Base-by-base conservation (phyloP, 2,888 invertebrate species). In the Limnephilus marmoratus region DNA sequence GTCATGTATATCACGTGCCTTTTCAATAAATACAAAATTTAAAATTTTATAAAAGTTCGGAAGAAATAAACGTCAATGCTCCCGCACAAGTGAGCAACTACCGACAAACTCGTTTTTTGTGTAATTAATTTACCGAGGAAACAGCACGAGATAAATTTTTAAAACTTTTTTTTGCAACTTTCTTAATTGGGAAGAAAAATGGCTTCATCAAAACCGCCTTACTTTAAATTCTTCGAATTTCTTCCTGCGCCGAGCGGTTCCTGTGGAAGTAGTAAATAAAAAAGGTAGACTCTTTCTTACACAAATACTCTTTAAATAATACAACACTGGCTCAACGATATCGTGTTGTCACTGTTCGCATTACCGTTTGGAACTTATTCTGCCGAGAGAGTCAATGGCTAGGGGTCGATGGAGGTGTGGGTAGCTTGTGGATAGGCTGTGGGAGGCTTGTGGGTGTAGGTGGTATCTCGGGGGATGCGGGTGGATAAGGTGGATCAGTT, bases 291-390 rank as follows among this genome's bases (percentile, higher is more conserved):
- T 68, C 53, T 68, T 68, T 68, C 53, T 18, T 68, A 68, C 53
- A 68, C 53, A 68, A 68, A 68, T 68, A 68, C 53, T 68, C 53
- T 68, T 68, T 68, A 68, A 68, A 68, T 68, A 68, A 68, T 24
- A 68, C 53, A 68, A 68, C 53, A 68, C 53, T 34, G 37, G 83
- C 29, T 83, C 83, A 83, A 31, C 37, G 31, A 41, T 41, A n/a
- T n/a, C n/a, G 41, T 41, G 85, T 85, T 45, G 41, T 24, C 85
- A 45, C 85, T 18, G 24, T 49, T 45, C 85, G 85, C 41, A 41
- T 85, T 85, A 85, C n/a, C 41, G 41, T 85, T 41, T n/a, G 85
- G n/a, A 85, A 85, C 34, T 83, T 83, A 31, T 83, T 83, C 83
- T 24, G 31, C 83, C 83, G 83, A 83, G 34, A 83, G 15, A 83